These are phyloP conservation scores for Peromyscus californicus DNA, from an alignment of 2,113 vertebrate species.

Conservation along the genomic window DNA sequence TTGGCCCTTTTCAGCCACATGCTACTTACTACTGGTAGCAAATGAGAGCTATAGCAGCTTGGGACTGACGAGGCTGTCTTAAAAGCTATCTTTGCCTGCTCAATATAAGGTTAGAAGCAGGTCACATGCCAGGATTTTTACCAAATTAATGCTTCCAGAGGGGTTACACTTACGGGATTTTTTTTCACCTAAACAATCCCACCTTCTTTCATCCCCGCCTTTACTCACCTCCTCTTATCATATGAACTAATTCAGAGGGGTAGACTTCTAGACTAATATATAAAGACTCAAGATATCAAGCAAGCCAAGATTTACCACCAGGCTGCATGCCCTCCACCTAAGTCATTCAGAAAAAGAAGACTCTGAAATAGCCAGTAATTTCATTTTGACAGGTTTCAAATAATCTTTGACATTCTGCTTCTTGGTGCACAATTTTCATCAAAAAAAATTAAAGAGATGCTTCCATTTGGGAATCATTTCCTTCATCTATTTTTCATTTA, in stretches of 20 bases:
- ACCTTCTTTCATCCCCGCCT: constrained; percentile 69
- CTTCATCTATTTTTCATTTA: constrained; percentile 58
- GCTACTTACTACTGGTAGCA: constrained; percentile 83
- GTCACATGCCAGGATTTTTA: constrained; percentile 85
- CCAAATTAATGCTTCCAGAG: constrained; percentile 87
- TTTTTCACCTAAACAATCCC: constrained; percentile 84
- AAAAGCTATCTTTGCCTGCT: constrained; percentile 85
- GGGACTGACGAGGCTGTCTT: constrained; percentile 81
- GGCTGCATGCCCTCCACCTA: constrained; percentile 3
- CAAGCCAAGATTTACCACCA: constrained; percentile 42
- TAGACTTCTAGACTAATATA: constrained; percentile 77
- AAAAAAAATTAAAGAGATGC: constrained; percentile 37
- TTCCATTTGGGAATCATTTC: constrained; percentile 48
- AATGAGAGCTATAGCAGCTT: constrained; percentile 80
- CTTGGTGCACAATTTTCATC: constrained; percentile 52
- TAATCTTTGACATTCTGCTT: constrained; percentile 68
- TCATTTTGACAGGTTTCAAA: constrained; percentile 65
- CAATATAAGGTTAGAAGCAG: constrained; percentile 86
- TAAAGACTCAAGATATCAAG: constrained; percentile 76
- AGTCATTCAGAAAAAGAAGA: constrained; percentile 53
- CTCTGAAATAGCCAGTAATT: constrained; percentile 64
- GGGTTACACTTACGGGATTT: constrained; percentile 84
- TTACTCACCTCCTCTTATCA: constrained; percentile 70
- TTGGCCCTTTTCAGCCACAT: constrained; percentile 86
- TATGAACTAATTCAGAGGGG: constrained; percentile 78